These are phyloP conservation scores for Volucella zonaria DNA, from an alignment of 2,888 invertebrate genomes.

Conservation along the genomic window DNA sequence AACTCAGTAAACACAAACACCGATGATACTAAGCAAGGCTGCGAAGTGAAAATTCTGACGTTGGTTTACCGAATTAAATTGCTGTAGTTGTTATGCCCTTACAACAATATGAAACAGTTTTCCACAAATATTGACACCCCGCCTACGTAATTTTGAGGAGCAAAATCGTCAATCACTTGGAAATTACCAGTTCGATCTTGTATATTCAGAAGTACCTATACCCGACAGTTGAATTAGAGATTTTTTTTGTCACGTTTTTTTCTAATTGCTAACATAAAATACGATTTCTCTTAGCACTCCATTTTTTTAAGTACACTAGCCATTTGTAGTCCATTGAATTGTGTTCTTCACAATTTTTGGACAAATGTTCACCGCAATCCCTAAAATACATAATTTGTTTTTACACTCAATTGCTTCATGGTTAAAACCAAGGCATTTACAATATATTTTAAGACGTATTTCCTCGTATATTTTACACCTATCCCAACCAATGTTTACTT, in stretches of 20 bases:
- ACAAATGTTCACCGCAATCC: background rate
- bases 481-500: slow-evolving; percentile 16
- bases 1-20: too few species aligned
- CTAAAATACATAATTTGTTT: slow-evolving; percentile 14
- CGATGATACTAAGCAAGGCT: too few species aligned
- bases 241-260: background rate
- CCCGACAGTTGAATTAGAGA: too few species aligned
- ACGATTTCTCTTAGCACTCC: background rate
- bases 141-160: too few species aligned
- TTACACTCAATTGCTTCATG: slow-evolving; percentile 4
- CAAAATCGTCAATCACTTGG: too few species aligned
- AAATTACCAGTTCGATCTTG: too few species aligned
- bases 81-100: too few species aligned
- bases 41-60: too few species aligned
- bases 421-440: slow-evolving; percentile 14
- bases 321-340: slow-evolving; percentile 8
- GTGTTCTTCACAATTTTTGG: background rate
- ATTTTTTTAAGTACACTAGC: slow-evolving; percentile 7
- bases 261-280: slow-evolving; percentile 16
- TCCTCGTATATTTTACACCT: slow-evolving; percentile 9
- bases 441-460: background rate
- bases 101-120: too few species aligned
- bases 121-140: too few species aligned
- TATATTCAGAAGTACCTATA: too few species aligned
- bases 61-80: too few species aligned